Percentiles rank a stretch among this genome's conserved stretches.
Evolutionary conservation across 1,140 invertebrate genomes (phyloP).

Genomic region (Pteromalus puparum): DNA sequence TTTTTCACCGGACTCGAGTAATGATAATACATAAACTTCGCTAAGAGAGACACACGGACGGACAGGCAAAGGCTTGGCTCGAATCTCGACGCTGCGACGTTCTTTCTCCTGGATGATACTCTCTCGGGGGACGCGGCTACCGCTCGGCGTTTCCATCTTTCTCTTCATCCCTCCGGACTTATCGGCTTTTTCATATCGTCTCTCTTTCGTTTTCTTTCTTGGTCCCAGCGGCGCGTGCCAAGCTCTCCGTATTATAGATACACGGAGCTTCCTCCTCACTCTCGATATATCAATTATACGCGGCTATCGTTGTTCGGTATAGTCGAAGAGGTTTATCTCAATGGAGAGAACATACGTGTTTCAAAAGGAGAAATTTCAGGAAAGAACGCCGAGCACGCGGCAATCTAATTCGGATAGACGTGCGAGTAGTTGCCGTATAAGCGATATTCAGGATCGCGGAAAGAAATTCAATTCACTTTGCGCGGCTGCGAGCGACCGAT

Average conservation of each 20-base stretch:
- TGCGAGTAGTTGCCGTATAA: not conserved
- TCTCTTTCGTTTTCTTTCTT: not conserved
- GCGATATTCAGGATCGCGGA: not conserved
- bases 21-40: constrained; percentile 57
- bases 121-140: not conserved
- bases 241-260: too few species aligned
- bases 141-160: not conserved
- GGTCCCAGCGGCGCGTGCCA: too few species aligned
- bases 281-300: not conserved
- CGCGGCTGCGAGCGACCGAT: not conserved
- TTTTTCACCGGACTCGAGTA: constrained; percentile 60
- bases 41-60: not conserved
- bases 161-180: not conserved
- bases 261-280: not conserved
- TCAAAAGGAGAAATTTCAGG: not conserved
- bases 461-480: constrained; percentile 17
- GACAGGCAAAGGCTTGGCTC: not conserved
- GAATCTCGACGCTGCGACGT: not conserved
- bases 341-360: too few species aligned
- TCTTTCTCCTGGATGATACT: not conserved
- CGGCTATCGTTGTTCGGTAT: not conserved
- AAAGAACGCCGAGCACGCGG: not conserved
- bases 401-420: not conserved
- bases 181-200: not conserved
- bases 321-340: too few species aligned